Base-by-base conservation (phyloP, 2,797 vertebrate genomes). In the Malacoraja senta region DNA sequence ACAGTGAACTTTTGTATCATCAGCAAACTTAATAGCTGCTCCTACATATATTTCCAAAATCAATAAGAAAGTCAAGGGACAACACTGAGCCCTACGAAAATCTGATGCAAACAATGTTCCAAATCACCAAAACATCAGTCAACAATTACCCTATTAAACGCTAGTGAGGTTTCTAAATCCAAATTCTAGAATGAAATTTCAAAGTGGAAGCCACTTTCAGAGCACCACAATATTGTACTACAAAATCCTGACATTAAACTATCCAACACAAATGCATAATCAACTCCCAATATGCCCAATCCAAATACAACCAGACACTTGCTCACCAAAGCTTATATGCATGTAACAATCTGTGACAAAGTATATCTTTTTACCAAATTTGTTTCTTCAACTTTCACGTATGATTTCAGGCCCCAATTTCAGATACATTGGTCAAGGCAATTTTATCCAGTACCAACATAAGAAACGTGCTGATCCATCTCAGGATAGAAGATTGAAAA, bases 391-490 rank as follows among this genome's bases (percentile, higher is more conserved):
- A 90, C 32, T 35, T 68, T 90, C 80, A 71, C 21, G 26, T 29
- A 32, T 38, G 72, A 91, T 72, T 35, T 91, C 88, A 72, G 35
- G 44, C 74, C 35, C 35, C 88, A 91, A 91, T 91, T 91, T 91
- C 35, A 86, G 35, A 38, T 91, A 44, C 68, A 24, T 71, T 3
- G 35, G 65, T 91, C 65, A 91, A 13, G 21, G 9, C 63, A 90
- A 65, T n/a, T 61, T 72, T 68, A 38, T 32, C 88, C 0, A 71
- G 26, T 32, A 32, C 24, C 12, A 91, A 91, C 65, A 91, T 91
- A 71, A 91, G 38, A 80, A 83, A 83, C 12, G n/a, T 86, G 26
- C 29, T 61, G 17, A 63, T 63, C 26, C 29, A 13, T 17, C 58
- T 86, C 13, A n/a, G 29, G 24, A 91, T 26, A 38, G 65, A 91